These are phyloP conservation scores for Porites evermanni DNA, from an alignment of 92 coral and sea anemone genomes.

Conservation along the genomic window DNA sequence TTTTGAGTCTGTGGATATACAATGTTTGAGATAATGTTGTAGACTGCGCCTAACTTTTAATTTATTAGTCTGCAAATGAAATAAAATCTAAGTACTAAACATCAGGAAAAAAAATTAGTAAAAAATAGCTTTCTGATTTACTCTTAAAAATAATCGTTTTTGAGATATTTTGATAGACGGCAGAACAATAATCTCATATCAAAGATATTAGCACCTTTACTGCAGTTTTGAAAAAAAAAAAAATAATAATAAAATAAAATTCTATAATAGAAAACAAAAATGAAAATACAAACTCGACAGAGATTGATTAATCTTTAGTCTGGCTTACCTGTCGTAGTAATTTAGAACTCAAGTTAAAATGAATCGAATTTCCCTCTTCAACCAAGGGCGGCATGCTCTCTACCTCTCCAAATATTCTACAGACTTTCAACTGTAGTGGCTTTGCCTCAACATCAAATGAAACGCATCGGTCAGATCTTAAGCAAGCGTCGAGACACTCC, in stretches of 20 bases:
- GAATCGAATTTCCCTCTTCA: not conserved
- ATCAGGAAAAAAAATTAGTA: too few relatives aligned
- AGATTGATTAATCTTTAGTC: not conserved
- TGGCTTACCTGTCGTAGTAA: not conserved
- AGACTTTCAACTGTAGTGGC: not conserved
- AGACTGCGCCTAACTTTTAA: too few relatives aligned
- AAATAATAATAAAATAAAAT: too few relatives aligned
- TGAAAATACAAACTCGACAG: not conserved
- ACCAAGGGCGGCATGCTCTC: not conserved
- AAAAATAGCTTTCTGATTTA: not conserved
- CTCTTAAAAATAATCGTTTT: not conserved
- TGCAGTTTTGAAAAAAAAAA: too few relatives aligned
- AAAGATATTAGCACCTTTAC: too few relatives aligned
- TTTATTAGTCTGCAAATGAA: too few relatives aligned
- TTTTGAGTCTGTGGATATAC: too few relatives aligned
- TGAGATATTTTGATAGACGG: not conserved
- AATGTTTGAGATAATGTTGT: too few relatives aligned
- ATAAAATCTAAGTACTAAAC: too few relatives aligned
- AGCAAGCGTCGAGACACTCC: conserved; percentile 10
- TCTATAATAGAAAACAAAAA: too few relatives aligned
- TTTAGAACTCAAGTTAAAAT: conserved; percentile 13
- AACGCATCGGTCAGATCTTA: conserved; percentile 4
- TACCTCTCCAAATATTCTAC: not conserved
- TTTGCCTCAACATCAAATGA: not conserved
- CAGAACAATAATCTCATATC: too few relatives aligned